Evolutionary conservation across 2,888 invertebrate species (phyloP).

Genomic region (Caenorhabditis becei): DNA sequence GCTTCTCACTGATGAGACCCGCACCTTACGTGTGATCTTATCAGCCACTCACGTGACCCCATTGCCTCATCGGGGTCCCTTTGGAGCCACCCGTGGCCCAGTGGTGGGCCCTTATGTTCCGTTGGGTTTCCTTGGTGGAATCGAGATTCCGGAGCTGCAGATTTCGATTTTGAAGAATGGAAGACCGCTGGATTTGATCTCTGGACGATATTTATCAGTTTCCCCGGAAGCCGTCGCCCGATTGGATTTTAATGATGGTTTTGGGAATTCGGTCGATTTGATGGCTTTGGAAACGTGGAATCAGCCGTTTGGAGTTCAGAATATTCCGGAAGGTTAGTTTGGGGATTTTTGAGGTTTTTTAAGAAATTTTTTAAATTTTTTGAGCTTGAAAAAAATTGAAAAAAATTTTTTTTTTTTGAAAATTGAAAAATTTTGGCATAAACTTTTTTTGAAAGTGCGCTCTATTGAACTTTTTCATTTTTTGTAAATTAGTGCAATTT

Average conservation of each 20-base stretch:
- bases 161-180: conserved; percentile 58
- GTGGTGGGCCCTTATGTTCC: conserved; percentile 49
- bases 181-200: conserved; percentile 60
- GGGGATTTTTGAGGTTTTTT: neutral
- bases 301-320: conserved; percentile 36
- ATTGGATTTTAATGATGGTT: conserved; percentile 30
- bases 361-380: no score
- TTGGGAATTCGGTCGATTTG: conserved; percentile 42
- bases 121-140: conserved; percentile 62
- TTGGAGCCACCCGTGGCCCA: conserved; percentile 34
- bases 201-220: conserved; percentile 65
- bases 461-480: no score
- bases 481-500: no score
- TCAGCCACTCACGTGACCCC: conserved; percentile 40
- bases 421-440: no score
- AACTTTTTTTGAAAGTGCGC: no score
- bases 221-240: conserved; percentile 37
- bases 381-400: no score
- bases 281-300: conserved; percentile 52
- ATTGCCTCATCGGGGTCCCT: conserved; percentile 30
- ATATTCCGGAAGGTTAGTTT: conserved; percentile 48
- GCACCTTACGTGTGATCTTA: conserved; percentile 43
- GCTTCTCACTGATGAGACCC: conserved; percentile 50
- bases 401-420: no score
- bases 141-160: conserved; percentile 61